These are phyloP conservation scores for Gadopsis marmoratus DNA, from an alignment of 2,797 vertebrate genomes.

Conservation along the genomic window DNA sequence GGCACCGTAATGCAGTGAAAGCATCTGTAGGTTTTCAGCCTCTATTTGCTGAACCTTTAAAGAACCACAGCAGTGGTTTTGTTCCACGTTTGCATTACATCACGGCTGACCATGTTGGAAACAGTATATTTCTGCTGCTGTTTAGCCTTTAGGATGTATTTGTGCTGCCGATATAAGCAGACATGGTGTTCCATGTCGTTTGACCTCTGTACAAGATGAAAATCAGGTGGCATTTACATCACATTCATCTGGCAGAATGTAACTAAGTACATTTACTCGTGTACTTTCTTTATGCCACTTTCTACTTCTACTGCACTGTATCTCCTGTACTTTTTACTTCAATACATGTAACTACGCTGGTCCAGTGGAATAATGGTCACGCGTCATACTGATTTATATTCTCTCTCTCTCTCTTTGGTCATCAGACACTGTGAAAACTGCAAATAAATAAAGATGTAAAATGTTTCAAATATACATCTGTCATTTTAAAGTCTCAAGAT, in stretches of 20 bases:
- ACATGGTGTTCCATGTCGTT: neutral
- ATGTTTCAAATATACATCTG: no score
- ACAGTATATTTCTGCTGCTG: neutral
- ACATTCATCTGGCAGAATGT: neutral
- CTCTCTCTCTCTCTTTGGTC: no score
- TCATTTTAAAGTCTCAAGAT: no score
- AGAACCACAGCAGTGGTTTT: constrained; percentile 1
- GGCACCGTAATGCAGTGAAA: constrained; percentile 37
- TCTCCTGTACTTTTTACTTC: no score
- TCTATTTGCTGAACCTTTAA: constrained; percentile 13
- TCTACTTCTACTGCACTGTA: no score
- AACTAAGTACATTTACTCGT: no score
- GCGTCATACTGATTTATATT: no score
- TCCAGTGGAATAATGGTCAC: no score
- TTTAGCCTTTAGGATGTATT: neutral
- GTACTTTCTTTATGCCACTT: no score
- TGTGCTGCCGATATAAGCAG: neutral
- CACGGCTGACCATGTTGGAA: neutral
- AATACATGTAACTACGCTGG: no score
- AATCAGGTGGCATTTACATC: neutral
- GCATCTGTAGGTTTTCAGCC: neutral
- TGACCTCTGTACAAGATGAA: neutral
- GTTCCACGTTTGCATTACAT: neutral
- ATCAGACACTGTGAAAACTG: no score
- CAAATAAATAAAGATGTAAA: no score